These are phyloP conservation scores for Pachypeltis micranthus DNA, from an alignment of 1,140 invertebrate genomes.

Conservation along the genomic window DNA sequence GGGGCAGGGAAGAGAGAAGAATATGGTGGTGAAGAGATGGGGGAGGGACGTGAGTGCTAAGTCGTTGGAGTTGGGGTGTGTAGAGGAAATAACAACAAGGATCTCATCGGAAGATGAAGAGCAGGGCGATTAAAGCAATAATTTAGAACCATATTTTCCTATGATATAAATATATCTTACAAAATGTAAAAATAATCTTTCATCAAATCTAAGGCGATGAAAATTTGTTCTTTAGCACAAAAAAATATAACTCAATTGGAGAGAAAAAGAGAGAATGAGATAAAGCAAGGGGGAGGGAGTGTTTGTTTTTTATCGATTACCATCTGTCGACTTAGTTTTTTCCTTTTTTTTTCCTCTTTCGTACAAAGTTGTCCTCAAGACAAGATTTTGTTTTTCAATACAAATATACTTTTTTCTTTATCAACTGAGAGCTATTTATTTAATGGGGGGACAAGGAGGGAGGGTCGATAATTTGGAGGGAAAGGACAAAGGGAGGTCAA, in stretches of 20 bases:
- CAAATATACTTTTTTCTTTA: too few relatives aligned
- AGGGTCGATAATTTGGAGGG: too few relatives aligned
- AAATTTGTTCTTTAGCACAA: background rate
- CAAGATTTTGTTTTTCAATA: too few relatives aligned
- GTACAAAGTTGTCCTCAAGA: background rate
- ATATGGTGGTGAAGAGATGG: too few relatives aligned
- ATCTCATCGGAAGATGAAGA: too few relatives aligned
- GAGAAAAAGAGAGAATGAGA: background rate
- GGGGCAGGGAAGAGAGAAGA: background rate
- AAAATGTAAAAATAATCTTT: constrained; percentile 8
- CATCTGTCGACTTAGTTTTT: background rate
- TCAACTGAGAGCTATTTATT: too few relatives aligned
- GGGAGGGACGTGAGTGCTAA: too few relatives aligned
- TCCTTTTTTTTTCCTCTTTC: background rate
- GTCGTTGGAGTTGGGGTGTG: too few relatives aligned
- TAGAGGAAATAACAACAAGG: too few relatives aligned
- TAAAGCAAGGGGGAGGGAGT: background rate
- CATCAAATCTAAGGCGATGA: background rate
- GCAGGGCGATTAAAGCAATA: background rate
- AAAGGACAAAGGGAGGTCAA: too few relatives aligned
- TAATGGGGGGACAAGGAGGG: too few relatives aligned
- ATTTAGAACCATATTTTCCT: background rate
- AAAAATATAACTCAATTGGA: background rate
- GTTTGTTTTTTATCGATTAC: background rate
- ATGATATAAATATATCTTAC: constrained; percentile 5